phyloP scores from a whole-genome alignment of 2,888 invertebrate genomes.

The Drosophila pseudotalamancana region DNA sequence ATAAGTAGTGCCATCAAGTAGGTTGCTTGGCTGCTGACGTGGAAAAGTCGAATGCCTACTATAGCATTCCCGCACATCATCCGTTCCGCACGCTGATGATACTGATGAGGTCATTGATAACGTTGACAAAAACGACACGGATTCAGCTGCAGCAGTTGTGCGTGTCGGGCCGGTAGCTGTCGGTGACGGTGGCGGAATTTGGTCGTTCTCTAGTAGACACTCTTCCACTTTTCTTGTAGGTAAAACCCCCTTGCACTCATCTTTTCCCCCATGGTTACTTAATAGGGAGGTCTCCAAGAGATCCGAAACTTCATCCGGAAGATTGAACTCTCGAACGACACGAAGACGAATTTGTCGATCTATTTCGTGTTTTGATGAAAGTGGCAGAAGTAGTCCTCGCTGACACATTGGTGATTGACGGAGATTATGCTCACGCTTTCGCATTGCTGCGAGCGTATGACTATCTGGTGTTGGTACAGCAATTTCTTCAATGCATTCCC shows the following conservation, averaged over 20 bases:
- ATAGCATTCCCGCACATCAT: constrained; percentile 85
- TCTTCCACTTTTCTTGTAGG: constrained; percentile 79
- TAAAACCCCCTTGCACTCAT: too few species aligned
- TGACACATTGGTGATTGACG: constrained; percentile 91
- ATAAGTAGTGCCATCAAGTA: too few species aligned
- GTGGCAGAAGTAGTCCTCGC: constrained; percentile 89
- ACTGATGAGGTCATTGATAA: constrained; percentile 70
- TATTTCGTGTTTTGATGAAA: too few species aligned
- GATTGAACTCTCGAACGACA: too few species aligned
- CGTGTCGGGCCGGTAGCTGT: constrained; percentile 77
- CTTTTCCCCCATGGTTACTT: constrained; percentile 72
- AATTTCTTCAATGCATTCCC: constrained; percentile 88
- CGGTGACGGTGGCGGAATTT: constrained; percentile 85
- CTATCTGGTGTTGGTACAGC: constrained; percentile 91
- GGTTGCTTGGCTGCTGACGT: too few species aligned
- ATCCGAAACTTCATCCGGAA: too few species aligned
- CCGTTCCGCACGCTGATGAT: constrained; percentile 69
- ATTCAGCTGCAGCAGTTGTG: constrained; percentile 48
- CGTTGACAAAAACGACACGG: constrained; percentile 82
- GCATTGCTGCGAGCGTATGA: constrained; percentile 90
- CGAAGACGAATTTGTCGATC: too few species aligned
- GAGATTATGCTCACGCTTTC: constrained; percentile 93
- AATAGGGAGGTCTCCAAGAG: too few species aligned
- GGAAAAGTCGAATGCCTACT: too few species aligned
- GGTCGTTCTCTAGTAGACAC: constrained; percentile 77